These are phyloP conservation scores for Diarsia mendica DNA, from an alignment of 2,888 invertebrate genomes.

Conservation along the genomic window DNA sequence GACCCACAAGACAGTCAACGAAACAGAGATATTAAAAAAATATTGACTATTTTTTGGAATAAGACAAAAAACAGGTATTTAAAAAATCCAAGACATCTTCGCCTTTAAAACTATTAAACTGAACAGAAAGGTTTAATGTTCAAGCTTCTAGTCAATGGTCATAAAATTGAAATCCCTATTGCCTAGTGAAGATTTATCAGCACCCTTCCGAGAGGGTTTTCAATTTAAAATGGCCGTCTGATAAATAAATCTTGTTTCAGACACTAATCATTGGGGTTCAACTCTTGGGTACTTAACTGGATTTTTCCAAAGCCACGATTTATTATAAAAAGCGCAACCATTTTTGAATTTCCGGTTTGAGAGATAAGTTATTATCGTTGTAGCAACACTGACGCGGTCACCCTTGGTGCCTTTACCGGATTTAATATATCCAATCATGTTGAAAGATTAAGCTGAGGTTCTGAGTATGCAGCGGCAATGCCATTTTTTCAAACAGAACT, in stretches of 20 bases:
- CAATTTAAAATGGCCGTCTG: slow-evolving; percentile 52
- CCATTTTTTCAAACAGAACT: slow-evolving; percentile 24
- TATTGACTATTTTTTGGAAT: neutral
- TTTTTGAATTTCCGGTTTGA: slow-evolving; percentile 33
- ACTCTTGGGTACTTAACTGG: slow-evolving; percentile 12
- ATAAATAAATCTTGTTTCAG: slow-evolving; percentile 49
- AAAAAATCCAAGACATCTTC: neutral
- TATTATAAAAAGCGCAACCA: slow-evolving; percentile 40
- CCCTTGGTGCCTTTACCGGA: slow-evolving; percentile 27
- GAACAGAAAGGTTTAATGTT: slow-evolving; percentile 7
- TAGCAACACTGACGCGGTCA: slow-evolving; percentile 25
- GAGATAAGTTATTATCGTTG: slow-evolving; percentile 34
- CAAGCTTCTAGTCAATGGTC: slow-evolving; percentile 24
- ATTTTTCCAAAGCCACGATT: slow-evolving; percentile 43
- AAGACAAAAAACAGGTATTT: neutral
- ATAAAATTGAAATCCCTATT: slow-evolving; percentile 44
- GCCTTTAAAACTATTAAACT: slow-evolving; percentile 25
- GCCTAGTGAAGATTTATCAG: slow-evolving; percentile 49
- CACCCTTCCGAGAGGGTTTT: slow-evolving; percentile 43
- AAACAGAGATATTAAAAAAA: neutral
- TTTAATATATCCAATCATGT: slow-evolving; percentile 58
- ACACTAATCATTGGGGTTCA: slow-evolving; percentile 38
- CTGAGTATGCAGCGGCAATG: slow-evolving; percentile 4
- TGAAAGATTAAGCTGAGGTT: slow-evolving; percentile 59
- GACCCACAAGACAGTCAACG: too few relatives aligned